Conservation (phyloP, 2,888 invertebrate genomes). For the Latrodectus elegans region DNA sequence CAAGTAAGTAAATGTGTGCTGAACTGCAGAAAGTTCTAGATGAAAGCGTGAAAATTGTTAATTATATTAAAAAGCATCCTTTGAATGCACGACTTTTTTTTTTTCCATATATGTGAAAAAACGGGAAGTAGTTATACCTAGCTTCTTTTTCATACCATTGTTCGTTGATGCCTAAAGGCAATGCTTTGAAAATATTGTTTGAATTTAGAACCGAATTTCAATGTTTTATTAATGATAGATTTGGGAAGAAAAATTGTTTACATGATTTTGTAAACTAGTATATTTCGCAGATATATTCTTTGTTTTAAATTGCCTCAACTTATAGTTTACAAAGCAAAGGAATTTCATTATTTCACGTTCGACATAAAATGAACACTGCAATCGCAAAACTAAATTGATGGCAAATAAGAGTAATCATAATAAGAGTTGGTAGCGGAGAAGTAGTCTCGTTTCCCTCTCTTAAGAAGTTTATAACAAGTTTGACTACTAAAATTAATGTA, state of each 20-base stretch:
- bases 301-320: constrained; percentile 11
- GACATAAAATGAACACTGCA: neutral
- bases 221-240: neutral
- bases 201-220: constrained; percentile 4
- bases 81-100: neutral
- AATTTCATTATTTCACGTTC: neutral
- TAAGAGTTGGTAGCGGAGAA: constrained; percentile 6
- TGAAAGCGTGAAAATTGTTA: neutral
- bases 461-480: neutral
- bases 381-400: constrained; percentile 17
- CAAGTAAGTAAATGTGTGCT: neutral
- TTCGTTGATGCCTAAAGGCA: neutral
- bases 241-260: neutral
- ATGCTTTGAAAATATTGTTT: neutral
- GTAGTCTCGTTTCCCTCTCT: neutral
- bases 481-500: neutral
- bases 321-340: neutral
- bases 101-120: neutral
- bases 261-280: constrained; percentile 8
- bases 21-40: neutral
- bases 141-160: neutral
- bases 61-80: neutral
- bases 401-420: constrained; percentile 12
- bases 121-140: neutral
- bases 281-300: constrained; percentile 5